Evolutionary conservation across 2,113 vertebrate species (phyloP).

Genomic region (Cervus canadensis): DNA sequence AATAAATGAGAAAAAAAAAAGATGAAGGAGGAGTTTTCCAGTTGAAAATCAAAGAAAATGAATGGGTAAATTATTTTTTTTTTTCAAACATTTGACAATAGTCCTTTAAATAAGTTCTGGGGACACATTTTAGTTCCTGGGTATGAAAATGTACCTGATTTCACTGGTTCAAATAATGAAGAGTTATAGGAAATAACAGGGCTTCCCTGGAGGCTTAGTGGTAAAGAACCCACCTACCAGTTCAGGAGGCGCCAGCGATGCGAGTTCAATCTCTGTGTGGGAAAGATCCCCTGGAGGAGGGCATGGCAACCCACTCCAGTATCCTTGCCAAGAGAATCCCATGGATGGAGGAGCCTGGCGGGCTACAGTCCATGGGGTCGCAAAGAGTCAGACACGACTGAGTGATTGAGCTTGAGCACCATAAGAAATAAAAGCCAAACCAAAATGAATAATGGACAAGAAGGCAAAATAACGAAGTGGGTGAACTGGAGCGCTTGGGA

Average conservation of each 20-base stretch:
- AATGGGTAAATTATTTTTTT: background rate
- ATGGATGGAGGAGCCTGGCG: background rate
- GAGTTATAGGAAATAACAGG: background rate
- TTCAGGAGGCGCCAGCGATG: fast-evolving
- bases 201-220: background rate
- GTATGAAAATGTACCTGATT: background rate
- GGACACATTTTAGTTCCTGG: background rate
- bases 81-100: background rate
- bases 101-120: background rate
- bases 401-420: background rate
- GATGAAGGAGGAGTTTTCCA: background rate
- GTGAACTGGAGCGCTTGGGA: background rate
- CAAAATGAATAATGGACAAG: background rate
- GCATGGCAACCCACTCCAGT: background rate
- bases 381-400: background rate
- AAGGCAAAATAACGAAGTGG: background rate
- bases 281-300: background rate
- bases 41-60: background rate
- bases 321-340: background rate
- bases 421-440: background rate
- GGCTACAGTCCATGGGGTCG: background rate
- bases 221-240: background rate
- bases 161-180: background rate
- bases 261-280: fast-evolving
- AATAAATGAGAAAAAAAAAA: background rate